phyloP scores from a whole-genome alignment of 92 coral and sea anemone species.

The Porites lobata region DNA sequence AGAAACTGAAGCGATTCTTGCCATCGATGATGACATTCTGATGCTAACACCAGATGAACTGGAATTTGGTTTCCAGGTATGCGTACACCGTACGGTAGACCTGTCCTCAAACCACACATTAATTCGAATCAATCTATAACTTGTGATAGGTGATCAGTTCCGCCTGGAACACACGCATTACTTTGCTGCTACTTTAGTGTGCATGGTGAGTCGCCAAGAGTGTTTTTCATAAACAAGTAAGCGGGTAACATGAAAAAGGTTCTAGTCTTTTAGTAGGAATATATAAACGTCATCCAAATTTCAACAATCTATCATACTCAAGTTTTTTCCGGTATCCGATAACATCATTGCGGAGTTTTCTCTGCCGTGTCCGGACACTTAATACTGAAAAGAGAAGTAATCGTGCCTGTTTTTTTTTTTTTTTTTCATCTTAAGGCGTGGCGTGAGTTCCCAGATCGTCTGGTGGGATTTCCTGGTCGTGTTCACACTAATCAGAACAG shows the following conservation, averaged over 20 bases:
- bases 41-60: slow-evolving; percentile 97
- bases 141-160: no score
- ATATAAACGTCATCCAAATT: no score
- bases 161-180: no score
- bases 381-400: neutral
- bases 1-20: slow-evolving; percentile 98
- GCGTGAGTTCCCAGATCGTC: slow-evolving; percentile 97
- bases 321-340: neutral
- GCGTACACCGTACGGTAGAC: neutral
- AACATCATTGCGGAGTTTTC: no score
- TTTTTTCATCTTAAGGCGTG: slow-evolving; percentile 70
- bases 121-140: neutral
- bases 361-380: no score
- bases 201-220: no score
- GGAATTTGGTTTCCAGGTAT: slow-evolving; percentile 97
- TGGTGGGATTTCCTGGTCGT: slow-evolving; percentile 98
- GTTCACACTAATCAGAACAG: slow-evolving; percentile 84
- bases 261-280: no score
- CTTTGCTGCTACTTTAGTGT: no score
- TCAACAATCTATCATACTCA: neutral
- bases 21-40: slow-evolving; percentile 96
- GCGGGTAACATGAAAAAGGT: no score
- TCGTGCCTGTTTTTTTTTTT: neutral
- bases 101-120: neutral
- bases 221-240: no score